These are phyloP conservation scores for Euproctis similis DNA, from an alignment of 2,888 invertebrate genomes.

Conservation along the genomic window DNA sequence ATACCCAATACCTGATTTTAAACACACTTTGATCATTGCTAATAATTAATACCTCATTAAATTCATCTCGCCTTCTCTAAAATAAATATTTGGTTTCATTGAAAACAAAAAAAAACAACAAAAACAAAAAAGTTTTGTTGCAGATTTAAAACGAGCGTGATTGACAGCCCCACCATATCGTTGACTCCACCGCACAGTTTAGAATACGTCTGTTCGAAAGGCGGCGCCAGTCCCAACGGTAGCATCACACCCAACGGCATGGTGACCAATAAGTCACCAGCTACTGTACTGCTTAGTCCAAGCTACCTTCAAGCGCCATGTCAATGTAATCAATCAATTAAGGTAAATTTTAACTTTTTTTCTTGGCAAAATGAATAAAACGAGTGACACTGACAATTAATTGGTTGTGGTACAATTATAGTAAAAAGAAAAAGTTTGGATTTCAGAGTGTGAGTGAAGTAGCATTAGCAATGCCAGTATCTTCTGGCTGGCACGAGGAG, in stretches of 20 bases:
- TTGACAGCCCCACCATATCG: slow-evolving; percentile 66
- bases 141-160: slow-evolving; percentile 60
- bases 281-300: slow-evolving; percentile 63
- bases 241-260: slow-evolving; percentile 65
- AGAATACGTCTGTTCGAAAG: slow-evolving; percentile 60
- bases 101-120: no score
- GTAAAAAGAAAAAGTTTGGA: not conserved
- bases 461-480: slow-evolving; percentile 55
- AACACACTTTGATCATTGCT: no score
- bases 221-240: slow-evolving; percentile 59
- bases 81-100: no score
- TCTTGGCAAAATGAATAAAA: no score
- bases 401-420: not conserved
- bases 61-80: no score
- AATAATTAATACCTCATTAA: no score
- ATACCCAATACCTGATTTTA: no score
- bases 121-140: no score
- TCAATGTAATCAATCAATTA: slow-evolving; percentile 66
- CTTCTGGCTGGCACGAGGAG: slow-evolving; percentile 38
- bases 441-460: slow-evolving; percentile 63
- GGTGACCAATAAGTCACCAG: slow-evolving; percentile 49
- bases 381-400: no score
- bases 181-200: slow-evolving; percentile 64
- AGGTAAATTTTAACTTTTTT: slow-evolving; percentile 50
- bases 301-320: slow-evolving; percentile 64